Evolutionary conservation across 2,888 invertebrate species (phyloP).

Genomic region (Sympetrum striolatum): DNA sequence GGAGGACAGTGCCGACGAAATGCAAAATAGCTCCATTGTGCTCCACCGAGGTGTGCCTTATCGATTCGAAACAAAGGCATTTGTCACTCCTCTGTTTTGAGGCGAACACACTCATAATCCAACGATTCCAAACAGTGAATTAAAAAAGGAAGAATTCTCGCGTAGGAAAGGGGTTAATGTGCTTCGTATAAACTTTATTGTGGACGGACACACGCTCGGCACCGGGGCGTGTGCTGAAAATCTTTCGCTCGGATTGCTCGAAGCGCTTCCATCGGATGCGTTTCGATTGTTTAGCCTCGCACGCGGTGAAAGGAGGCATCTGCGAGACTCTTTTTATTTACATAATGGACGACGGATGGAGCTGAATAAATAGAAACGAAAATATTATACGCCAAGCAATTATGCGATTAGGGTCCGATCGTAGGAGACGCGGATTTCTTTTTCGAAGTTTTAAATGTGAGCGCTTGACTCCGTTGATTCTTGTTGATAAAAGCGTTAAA

Average conservation of each 20-base stretch:
- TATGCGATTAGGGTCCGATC: background rate
- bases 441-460: too few relatives aligned
- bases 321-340: background rate
- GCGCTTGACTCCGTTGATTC: too few relatives aligned
- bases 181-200: background rate
- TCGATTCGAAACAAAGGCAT: slow-evolving; percentile 39
- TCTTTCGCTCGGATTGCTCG: background rate
- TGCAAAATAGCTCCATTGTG: slow-evolving; percentile 39
- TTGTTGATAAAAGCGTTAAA: too few relatives aligned
- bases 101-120: slow-evolving; percentile 32
- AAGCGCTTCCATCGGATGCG: background rate
- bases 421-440: too few relatives aligned
- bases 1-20: slow-evolving; percentile 4
- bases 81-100: background rate
- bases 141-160: background rate
- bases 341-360: background rate
- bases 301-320: background rate
- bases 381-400: background rate
- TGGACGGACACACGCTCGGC: background rate
- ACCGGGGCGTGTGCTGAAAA: background rate
- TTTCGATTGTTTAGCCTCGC: background rate
- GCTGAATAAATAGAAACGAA: background rate
- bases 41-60: background rate
- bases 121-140: slow-evolving; percentile 34
- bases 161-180: slow-evolving; percentile 25